Percentiles rank a stretch among this genome's conserved stretches.
phyloP scores from a whole-genome alignment of 2,113 vertebrate species.

The Hippocampus abdominalis region DNA sequence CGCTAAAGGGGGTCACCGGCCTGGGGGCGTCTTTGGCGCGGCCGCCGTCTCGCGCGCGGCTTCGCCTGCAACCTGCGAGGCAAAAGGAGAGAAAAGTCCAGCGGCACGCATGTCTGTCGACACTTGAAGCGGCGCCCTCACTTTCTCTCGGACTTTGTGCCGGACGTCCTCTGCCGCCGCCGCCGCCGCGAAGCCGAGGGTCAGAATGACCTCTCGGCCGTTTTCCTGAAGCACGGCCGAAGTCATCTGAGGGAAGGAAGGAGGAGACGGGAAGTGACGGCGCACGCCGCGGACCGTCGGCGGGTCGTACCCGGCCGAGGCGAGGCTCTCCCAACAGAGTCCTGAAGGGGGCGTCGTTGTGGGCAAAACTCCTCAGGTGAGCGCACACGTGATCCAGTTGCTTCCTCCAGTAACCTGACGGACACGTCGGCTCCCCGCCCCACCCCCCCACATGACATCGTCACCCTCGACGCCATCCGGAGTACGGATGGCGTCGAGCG shows the following conservation, averaged over 20 bases:
- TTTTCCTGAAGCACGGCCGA: constrained; percentile 83
- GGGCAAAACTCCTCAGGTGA: constrained; percentile 86
- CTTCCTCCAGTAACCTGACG: constrained; percentile 90
- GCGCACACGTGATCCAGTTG: constrained; percentile 92
- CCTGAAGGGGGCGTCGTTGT: constrained; percentile 87
- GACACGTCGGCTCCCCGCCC: not conserved
- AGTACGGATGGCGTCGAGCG: no score
- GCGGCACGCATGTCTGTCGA: no score
- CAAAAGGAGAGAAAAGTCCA: not conserved
- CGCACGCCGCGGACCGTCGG: not conserved
- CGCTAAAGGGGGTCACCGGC: no score
- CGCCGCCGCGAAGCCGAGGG: constrained; percentile 71
- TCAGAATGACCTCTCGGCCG: constrained; percentile 79
- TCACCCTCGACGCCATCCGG: no score
- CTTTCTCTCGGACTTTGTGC: not conserved
- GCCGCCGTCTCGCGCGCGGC: no score
- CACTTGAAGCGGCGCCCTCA: not conserved
- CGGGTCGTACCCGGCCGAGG: constrained; percentile 85
- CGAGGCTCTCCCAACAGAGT: constrained; percentile 86
- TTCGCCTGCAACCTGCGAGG: constrained; percentile 20
- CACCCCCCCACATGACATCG: no score
- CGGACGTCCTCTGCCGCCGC: constrained; percentile 18
- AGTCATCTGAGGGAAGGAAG: constrained; percentile 73
- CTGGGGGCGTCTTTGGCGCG: no score
- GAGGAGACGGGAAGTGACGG: not conserved